A percentile compares a stretch with the other conserved stretches of the same genome.
Evolutionary conservation across 2,888 invertebrate species (phyloP).

Genomic region (Vannuccia rotundouncinata): DNA sequence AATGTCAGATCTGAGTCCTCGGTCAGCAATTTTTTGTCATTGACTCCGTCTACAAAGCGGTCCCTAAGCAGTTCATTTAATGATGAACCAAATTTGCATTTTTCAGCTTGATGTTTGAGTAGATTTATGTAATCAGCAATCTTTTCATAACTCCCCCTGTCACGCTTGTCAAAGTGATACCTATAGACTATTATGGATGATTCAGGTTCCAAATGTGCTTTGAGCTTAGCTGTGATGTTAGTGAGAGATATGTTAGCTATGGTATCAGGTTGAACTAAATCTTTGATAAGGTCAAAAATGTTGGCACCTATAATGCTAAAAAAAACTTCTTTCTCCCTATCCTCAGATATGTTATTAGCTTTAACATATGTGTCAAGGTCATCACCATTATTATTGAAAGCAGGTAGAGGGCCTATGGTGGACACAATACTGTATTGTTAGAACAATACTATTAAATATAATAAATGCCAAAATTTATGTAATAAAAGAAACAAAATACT

Average conservation of each 20-base stretch:
- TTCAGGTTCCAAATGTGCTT: not conserved
- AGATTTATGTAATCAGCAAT: not conserved
- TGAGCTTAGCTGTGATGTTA: not conserved
- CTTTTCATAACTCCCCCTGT: not conserved
- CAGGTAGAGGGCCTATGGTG: too few species aligned
- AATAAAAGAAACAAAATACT: too few species aligned
- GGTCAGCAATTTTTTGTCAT: not conserved
- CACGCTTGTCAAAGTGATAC: not conserved
- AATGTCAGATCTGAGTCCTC: not conserved
- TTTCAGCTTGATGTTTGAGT: not conserved
- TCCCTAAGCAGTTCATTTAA: not conserved
- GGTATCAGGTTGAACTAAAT: not conserved
- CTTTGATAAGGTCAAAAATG: not conserved
- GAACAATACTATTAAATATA: too few species aligned
- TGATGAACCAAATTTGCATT: not conserved
- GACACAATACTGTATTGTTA: too few species aligned
- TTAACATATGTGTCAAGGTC: too few species aligned
- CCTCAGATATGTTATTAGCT: not conserved
- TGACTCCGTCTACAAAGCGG: not conserved
- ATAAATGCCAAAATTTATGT: too few species aligned
- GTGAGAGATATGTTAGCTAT: not conserved
- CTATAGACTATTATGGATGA: not conserved
- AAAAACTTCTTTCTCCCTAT: not conserved
- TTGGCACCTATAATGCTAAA: not conserved
- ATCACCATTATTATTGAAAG: too few species aligned